Evolutionary conservation across 1,140 invertebrate species (phyloP), one percentile per base, ranked within the genome.

Genomic region (Pomacea maculata): DNA sequence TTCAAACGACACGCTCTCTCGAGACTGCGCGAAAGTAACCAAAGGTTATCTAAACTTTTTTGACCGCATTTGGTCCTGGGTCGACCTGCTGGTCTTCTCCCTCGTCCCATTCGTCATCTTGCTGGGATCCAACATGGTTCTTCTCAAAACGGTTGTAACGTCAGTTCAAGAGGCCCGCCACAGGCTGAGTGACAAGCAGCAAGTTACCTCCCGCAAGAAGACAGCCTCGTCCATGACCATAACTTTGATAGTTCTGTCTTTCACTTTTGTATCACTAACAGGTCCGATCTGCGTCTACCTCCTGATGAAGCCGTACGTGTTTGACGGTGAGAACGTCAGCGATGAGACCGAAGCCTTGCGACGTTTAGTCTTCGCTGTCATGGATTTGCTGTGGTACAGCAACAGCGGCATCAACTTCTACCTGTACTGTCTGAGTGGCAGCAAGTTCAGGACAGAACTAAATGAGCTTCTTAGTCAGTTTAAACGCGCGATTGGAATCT

Each of bases 331-430:
- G 25, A 14, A 29, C 34, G 64, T 70, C 6, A 70, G 68, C 7
- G 9, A 52, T 6, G 15, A 29, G 10, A 76, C 65, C 45, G 17
- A 45, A 1, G 79, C 75, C 9, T 17, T 19, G 25, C 15, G 75
- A 11, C 63, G 78, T 34, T 68, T 83, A 34, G 72, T 61, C 8
- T 83, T 79, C 79, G 82, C 82, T 9, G 64, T 78, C 11, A 79
- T 83, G 52, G 81, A 83, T 25, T 70, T 83, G 6, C 34, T 81
- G 11, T 79, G 80, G 82, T 83, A 83, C 76, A 80, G 68, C 63
- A 83, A 83, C 79, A 83, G 72, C 71, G 71, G 70, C 15, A 78
- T 83, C 82, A 83, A 83, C 76, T 83, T 83, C 75, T 83, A 83
- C 57, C 79, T 83, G 21, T 83, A 83, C 82, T 75, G 79, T n/a